phyloP scores from a whole-genome alignment of 1,140 invertebrate genomes.

The Drosophila mojavensis region DNA sequence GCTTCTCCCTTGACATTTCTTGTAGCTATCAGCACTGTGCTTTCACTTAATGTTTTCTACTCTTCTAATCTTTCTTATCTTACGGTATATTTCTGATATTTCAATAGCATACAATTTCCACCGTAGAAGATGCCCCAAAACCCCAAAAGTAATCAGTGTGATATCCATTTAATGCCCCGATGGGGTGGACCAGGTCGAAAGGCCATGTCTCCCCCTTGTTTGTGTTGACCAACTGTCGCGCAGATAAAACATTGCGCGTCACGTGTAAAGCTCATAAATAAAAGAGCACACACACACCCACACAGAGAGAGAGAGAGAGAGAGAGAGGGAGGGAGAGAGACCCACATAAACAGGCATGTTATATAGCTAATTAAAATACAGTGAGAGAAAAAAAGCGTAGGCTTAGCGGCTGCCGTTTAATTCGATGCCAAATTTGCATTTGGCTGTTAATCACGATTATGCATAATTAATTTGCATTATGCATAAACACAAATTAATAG shows the following conservation, averaged over 20 bases:
- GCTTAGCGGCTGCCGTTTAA: constrained; percentile 6
- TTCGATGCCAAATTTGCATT: constrained; percentile 66
- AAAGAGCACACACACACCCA: constrained; percentile 27
- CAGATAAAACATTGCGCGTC: constrained; percentile 64
- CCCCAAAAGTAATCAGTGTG: constrained; percentile 58
- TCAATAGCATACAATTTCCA: too few species aligned
- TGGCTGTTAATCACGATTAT: constrained; percentile 78
- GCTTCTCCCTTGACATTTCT: not conserved
- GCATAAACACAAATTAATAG: constrained; percentile 79
- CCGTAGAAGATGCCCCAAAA: constrained; percentile 2
- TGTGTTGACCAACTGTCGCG: constrained; percentile 37
- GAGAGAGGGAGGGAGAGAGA: not conserved
- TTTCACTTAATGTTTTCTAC: not conserved
- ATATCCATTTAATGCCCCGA: constrained; percentile 20
- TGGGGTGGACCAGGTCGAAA: not conserved
- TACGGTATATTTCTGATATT: not conserved
- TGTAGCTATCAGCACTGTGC: not conserved
- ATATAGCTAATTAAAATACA: constrained; percentile 47
- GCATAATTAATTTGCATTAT: constrained; percentile 79
- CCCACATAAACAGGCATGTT: constrained; percentile 20
- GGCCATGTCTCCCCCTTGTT: not conserved
- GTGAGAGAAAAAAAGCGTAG: constrained; percentile 34
- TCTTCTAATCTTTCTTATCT: not conserved
- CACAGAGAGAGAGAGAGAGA: not conserved
- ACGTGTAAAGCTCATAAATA: constrained; percentile 73